Evolutionary conservation across 2,888 invertebrate genomes (phyloP).

Genomic region (Mantis religiosa): DNA sequence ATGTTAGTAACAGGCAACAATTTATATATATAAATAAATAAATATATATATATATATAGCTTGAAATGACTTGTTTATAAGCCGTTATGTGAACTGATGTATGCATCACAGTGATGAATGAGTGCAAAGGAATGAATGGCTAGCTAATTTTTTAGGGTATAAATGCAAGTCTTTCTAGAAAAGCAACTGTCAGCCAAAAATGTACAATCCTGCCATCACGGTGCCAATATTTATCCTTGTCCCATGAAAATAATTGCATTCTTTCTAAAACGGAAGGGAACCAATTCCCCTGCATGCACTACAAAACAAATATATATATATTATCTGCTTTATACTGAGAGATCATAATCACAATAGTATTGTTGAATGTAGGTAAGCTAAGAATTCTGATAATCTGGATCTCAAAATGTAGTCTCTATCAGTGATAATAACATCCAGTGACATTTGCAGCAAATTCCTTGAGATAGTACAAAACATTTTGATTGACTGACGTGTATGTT

Average conservation of each 20-base stretch:
- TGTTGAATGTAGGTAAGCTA: slow-evolving; percentile 1
- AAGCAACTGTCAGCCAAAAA: slow-evolving; percentile 20
- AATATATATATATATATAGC: slow-evolving; percentile 20
- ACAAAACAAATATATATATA: slow-evolving; percentile 11
- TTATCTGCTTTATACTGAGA: slow-evolving; percentile 27
- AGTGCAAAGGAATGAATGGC: neutral
- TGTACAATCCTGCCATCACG: slow-evolving; percentile 30
- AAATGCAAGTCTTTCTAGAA: neutral
- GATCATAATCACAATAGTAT: neutral
- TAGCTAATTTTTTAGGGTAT: slow-evolving; percentile 1
- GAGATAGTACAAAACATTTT: slow-evolving; percentile 46
- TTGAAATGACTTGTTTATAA: slow-evolving; percentile 11
- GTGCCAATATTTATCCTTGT: slow-evolving; percentile 28
- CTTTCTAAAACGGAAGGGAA: neutral
- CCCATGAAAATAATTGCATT: neutral
- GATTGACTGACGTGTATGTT: slow-evolving; percentile 29
- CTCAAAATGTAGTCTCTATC: slow-evolving; percentile 29
- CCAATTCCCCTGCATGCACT: slow-evolving; percentile 19
- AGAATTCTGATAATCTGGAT: neutral
- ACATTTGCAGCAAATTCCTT: slow-evolving; percentile 41
- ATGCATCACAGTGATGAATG: slow-evolving; percentile 21
- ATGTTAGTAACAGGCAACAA: slow-evolving; percentile 21
- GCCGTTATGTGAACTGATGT: neutral
- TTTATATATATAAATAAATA: neutral
- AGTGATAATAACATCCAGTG: slow-evolving; percentile 19